Evolutionary conservation across 2,797 vertebrate species (phyloP).

Genomic region (Clarias laeviceps): DNA sequence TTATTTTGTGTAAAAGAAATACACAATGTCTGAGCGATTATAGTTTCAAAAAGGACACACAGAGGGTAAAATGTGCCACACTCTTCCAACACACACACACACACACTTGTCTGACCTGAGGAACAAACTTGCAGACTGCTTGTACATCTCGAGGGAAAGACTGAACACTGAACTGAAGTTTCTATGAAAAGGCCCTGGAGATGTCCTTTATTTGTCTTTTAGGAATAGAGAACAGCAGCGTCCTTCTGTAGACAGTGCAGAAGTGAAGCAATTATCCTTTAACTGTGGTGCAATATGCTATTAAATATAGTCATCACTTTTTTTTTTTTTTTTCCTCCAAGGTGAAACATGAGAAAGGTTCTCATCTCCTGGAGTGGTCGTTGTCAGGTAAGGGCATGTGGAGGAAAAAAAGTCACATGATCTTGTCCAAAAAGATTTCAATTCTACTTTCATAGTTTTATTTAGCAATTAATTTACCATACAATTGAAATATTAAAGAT

Average conservation of each 20-base stretch:
- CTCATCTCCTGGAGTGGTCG: background rate
- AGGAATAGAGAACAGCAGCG: background rate
- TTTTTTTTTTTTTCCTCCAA: background rate
- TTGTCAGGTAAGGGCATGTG: background rate
- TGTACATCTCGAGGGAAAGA: slow-evolving; percentile 2
- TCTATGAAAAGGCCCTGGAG: slow-evolving; percentile 23
- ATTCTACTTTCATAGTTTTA: background rate
- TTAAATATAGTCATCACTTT: background rate
- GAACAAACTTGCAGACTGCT: background rate
- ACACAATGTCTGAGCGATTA: background rate
- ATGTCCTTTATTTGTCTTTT: slow-evolving; percentile 21
- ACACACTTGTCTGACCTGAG: background rate
- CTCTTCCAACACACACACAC: background rate
- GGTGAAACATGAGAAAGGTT: background rate
- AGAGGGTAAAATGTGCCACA: background rate
- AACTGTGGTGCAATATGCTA: background rate
- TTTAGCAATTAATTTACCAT: background rate
- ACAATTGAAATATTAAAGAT: background rate
- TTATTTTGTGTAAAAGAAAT: background rate
- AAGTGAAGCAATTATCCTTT: background rate
- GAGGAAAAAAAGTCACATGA: background rate
- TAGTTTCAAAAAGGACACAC: slow-evolving; percentile 1
- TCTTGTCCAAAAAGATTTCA: background rate
- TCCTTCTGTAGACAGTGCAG: background rate
- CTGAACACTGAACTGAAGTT: background rate